Conservation (phyloP, 2,113 vertebrate genomes). For the Planiliza haematocheilus region DNA sequence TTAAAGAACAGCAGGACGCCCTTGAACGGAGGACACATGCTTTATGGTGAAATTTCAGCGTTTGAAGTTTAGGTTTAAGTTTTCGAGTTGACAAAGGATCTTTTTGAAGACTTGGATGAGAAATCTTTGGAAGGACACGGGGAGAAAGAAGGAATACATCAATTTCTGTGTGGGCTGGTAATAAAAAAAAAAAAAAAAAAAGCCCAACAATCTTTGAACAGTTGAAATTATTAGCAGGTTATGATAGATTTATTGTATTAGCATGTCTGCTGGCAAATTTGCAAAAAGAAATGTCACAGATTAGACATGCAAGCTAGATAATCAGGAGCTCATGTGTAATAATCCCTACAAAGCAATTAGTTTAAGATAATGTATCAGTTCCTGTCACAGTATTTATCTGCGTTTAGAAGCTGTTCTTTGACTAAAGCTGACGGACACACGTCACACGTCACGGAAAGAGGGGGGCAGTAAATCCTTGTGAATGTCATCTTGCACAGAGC, state of each 20-base stretch:
- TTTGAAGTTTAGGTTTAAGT: slow-evolving; percentile 31
- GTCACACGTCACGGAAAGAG: slow-evolving; percentile 22
- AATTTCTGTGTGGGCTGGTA: neutral
- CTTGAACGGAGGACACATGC: slow-evolving; percentile 8
- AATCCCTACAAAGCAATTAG: neutral
- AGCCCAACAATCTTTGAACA: neutral
- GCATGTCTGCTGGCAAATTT: neutral
- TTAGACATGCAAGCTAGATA: neutral
- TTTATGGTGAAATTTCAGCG: slow-evolving; percentile 34
- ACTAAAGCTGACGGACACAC: slow-evolving; percentile 4
- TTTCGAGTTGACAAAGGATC: slow-evolving; percentile 15
- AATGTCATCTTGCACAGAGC: slow-evolving; percentile 31
- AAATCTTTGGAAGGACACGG: neutral
- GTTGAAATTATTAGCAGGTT: neutral
- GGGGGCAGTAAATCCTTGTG: slow-evolving; percentile 11
- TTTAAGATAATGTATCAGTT: slow-evolving; percentile 4
- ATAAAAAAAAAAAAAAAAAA: neutral
- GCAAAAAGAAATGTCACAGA: neutral
- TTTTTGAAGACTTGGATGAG: neutral
- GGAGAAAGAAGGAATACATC: slow-evolving; percentile 10
- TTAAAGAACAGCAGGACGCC: slow-evolving; percentile 12
- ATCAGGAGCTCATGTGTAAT: neutral
- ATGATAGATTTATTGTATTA: neutral
- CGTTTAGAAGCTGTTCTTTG: too few relatives aligned
- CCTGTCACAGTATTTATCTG: too few relatives aligned